These are phyloP conservation scores for Epizoanthus stellaris DNA, from an alignment of 92 coral and sea anemone genomes.

Conservation along the genomic window DNA sequence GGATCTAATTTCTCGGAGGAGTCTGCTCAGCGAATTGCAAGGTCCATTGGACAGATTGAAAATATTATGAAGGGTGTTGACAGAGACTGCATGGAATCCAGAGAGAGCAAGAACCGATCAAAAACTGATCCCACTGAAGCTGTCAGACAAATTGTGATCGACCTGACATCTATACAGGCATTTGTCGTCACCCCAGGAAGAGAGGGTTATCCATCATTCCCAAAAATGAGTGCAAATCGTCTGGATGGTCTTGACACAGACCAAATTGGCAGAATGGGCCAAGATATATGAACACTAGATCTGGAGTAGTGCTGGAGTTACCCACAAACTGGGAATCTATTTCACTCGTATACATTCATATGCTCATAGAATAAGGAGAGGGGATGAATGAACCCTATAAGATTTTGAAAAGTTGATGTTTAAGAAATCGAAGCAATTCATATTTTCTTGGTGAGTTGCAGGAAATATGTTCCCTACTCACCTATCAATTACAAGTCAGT, in stretches of 20 bases:
- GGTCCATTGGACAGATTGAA: constrained; percentile 17
- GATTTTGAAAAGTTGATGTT: too few species aligned
- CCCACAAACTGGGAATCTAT: too few species aligned
- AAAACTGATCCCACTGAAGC: constrained; percentile 25
- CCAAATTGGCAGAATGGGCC: constrained; percentile 1
- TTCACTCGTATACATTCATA: too few species aligned
- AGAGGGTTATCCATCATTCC: constrained; percentile 49
- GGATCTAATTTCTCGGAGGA: constrained; percentile 43
- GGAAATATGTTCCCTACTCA: too few species aligned
- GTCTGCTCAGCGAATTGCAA: constrained; percentile 33
- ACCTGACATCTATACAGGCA: constrained; percentile 12
- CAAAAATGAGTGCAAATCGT: constrained; percentile 44
- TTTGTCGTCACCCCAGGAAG: constrained; percentile 47
- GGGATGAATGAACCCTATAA: too few species aligned
- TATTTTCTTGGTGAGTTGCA: too few species aligned
- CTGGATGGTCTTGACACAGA: constrained; percentile 20
- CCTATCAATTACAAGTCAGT: too few species aligned
- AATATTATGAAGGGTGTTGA: constrained; percentile 14
- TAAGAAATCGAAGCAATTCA: too few species aligned
- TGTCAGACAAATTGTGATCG: constrained; percentile 34
- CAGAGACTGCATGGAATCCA: constrained; percentile 20
- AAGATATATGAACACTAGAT: background rate
- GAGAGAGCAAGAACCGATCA: constrained; percentile 3
- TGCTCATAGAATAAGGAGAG: too few species aligned
- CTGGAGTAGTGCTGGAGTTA: too few species aligned